Evolutionary conservation across 2,113 vertebrate genomes (phyloP).

Genomic region (Phycodurus eques): DNA sequence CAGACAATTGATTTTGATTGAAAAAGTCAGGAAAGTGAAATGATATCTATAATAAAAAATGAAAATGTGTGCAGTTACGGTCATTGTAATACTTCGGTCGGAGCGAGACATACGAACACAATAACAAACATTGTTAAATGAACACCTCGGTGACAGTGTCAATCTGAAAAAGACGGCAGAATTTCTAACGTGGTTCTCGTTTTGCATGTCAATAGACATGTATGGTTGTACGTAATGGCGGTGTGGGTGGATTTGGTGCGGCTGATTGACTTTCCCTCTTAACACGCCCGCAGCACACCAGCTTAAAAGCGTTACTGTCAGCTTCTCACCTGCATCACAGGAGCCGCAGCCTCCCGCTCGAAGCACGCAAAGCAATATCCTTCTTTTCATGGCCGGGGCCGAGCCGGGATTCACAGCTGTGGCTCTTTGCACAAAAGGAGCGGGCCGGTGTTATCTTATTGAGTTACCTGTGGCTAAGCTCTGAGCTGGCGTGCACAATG

Average conservation of each 20-base stretch:
- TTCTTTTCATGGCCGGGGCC: constrained; percentile 57
- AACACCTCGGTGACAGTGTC: neutral
- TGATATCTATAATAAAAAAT: neutral
- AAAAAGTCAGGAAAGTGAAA: neutral
- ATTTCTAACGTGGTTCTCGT: constrained; percentile 3
- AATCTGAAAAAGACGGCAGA: neutral
- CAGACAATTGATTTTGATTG: neutral
- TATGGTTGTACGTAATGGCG: constrained; percentile 17
- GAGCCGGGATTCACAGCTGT: constrained; percentile 55
- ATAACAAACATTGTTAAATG: neutral
- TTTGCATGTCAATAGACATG: constrained; percentile 3
- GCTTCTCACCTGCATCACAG: constrained; percentile 78
- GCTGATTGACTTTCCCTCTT: constrained; percentile 61
- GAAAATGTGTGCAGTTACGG: neutral
- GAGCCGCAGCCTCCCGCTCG: constrained; percentile 42
- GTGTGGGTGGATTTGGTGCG: constrained; percentile 30
- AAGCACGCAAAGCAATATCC: constrained; percentile 71
- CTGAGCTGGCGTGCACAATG: constrained; percentile 66
- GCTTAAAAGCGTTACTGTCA: constrained; percentile 75
- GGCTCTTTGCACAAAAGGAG: constrained; percentile 60
- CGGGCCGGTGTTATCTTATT: constrained; percentile 66
- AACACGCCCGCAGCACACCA: constrained; percentile 61
- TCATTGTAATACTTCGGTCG: neutral
- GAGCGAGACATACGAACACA: neutral
- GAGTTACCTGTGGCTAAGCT: constrained; percentile 76